phyloP scores from a whole-genome alignment of 1,140 invertebrate species.

The Papilio helenus region DNA sequence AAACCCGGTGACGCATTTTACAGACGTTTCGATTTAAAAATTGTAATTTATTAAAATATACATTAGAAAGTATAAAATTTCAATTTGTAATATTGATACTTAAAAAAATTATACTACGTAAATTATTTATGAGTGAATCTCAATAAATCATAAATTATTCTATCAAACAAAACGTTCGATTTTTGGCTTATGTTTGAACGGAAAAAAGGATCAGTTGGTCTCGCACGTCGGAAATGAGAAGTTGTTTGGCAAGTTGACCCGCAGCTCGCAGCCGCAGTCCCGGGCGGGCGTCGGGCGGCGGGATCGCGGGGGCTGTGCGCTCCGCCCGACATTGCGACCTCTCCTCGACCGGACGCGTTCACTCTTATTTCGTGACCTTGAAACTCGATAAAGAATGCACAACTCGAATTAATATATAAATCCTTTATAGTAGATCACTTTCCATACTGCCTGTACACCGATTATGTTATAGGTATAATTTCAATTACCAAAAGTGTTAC shows the following conservation, averaged over 20 bases:
- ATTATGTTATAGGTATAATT: neutral
- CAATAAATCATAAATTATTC: neutral
- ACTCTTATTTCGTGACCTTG: slow-evolving; percentile 67
- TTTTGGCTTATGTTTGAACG: slow-evolving; percentile 22
- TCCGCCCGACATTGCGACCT: slow-evolving; percentile 57
- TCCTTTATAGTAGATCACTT: neutral
- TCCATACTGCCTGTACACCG: neutral
- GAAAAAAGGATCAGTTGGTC: slow-evolving; percentile 50
- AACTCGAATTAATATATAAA: neutral
- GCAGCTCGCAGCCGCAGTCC: slow-evolving; percentile 44
- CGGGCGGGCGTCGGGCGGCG: slow-evolving; percentile 49
- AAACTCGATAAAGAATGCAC: slow-evolving; percentile 45
- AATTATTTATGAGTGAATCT: slow-evolving; percentile 1
- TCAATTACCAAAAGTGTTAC: neutral
- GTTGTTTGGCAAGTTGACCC: slow-evolving; percentile 67
- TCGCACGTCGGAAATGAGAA: slow-evolving; percentile 64
- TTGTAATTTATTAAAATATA: neutral
- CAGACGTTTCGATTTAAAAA: neutral
- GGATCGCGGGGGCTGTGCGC: slow-evolving; percentile 54
- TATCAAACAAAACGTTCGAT: slow-evolving; percentile 5
- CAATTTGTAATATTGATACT: neutral
- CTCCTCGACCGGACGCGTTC: slow-evolving; percentile 66
- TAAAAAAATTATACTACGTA: neutral
- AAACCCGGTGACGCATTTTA: neutral
- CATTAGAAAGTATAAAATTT: neutral